Conservation (phyloP, 1,140 invertebrate species). For the Danaus plexippus region DNA sequence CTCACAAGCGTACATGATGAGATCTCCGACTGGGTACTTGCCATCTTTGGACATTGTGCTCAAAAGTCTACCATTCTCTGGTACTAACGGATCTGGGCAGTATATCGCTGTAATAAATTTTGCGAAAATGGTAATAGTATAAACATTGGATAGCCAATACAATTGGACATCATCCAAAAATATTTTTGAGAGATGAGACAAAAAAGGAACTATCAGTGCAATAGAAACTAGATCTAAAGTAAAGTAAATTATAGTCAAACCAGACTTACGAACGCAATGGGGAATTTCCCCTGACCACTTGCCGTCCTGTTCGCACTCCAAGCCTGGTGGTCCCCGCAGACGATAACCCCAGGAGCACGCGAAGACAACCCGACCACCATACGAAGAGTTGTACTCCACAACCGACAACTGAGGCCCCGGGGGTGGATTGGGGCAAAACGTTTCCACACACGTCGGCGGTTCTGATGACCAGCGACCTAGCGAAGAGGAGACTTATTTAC, state of each 20-base stretch:
- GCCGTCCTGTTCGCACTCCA: constrained; percentile 83
- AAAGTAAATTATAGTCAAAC: no score
- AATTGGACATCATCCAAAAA: constrained; percentile 14
- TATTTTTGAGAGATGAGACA: constrained; percentile 8
- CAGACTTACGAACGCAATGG: constrained; percentile 70
- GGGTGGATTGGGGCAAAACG: constrained; percentile 79
- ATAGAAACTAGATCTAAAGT: no score
- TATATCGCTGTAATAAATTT: constrained; percentile 78
- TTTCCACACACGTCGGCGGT: constrained; percentile 80
- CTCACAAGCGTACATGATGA: constrained; percentile 83
- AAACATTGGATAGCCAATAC: no score
- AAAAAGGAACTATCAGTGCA: no score
- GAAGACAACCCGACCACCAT: constrained; percentile 80
- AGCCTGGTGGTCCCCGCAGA: constrained; percentile 78
- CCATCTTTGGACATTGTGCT: constrained; percentile 59
- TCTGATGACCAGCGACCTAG: constrained; percentile 83
- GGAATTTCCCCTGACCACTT: constrained; percentile 84
- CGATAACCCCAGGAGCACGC: constrained; percentile 87
- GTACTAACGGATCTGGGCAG: constrained; percentile 80
- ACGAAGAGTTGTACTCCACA: constrained; percentile 72
- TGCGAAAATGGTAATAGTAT: no score
- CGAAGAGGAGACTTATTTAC: neutral
- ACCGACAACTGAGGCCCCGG: constrained; percentile 71
- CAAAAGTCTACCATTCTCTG: constrained; percentile 76
- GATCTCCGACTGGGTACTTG: constrained; percentile 81